phyloP scores from a whole-genome alignment of 2,888 invertebrate species.

The Hirtodrosophila cameraria region DNA sequence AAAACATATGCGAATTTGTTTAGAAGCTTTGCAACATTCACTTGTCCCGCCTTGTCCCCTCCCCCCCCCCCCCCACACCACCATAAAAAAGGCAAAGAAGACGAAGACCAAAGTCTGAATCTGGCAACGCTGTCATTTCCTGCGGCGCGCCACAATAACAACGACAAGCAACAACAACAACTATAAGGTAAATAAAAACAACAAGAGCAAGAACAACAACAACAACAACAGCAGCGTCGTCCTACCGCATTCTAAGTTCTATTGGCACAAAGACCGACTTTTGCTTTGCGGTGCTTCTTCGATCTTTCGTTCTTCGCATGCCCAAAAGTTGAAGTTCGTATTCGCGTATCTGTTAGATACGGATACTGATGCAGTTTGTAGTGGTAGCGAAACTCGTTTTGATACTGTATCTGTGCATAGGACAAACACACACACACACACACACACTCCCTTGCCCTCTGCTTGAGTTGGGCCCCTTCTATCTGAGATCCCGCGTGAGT shows the following conservation, averaged over 20 bases:
- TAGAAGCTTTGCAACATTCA: slow-evolving; percentile 40
- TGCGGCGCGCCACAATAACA: slow-evolving; percentile 46
- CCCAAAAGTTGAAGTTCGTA: slow-evolving; percentile 11
- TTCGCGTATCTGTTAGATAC: slow-evolving; percentile 72
- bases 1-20: slow-evolving; percentile 46
- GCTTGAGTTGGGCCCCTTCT: neutral
- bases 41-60: neutral
- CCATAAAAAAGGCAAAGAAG: too few species aligned
- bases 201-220: slow-evolving; percentile 12
- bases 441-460: neutral
- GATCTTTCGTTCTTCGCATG: slow-evolving; percentile 43
- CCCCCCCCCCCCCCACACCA: neutral
- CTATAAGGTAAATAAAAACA: slow-evolving; percentile 21
- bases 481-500: slow-evolving; percentile 26
- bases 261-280: slow-evolving; percentile 82
- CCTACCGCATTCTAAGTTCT: slow-evolving; percentile 80
- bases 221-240: slow-evolving; percentile 24
- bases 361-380: slow-evolving; percentile 56
- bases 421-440: slow-evolving; percentile 24
- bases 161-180: slow-evolving; percentile 31
- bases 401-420: slow-evolving; percentile 32
- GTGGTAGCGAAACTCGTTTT: slow-evolving; percentile 64
- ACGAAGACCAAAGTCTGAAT: slow-evolving; percentile 30
- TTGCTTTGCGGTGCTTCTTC: slow-evolving; percentile 57
- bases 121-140: slow-evolving; percentile 49